Base-by-base conservation (phyloP, 2,888 invertebrate genomes). In the Apotomis capreana region DNA sequence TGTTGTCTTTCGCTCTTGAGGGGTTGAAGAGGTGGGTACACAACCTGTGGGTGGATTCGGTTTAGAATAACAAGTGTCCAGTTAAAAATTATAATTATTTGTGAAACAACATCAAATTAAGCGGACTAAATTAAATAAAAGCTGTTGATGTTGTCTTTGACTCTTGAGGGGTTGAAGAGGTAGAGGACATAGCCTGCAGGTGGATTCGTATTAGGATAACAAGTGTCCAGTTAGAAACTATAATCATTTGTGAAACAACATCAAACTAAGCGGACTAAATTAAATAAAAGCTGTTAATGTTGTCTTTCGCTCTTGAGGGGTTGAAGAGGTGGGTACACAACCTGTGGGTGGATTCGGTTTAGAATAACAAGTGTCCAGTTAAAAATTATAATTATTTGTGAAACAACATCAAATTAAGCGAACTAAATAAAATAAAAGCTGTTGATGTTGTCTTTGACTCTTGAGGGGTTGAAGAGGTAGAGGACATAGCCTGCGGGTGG, bases 141-240 rank as follows among this genome's bases (percentile, higher is more conserved):
- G 80, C 95, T 95, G 86, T 96, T 96, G 40, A 97, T 92, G 78
- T 94, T 94, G 76, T 95, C 90, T 3, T 88, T 88, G 77, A 90
- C 91, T 61, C 87, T 83, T 15, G 81, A 83, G 3, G 89, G 94
- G 83, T 96, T 95, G 89, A 94, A 95, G 10, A 92, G 92, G 83
- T 95, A 95, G 62, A 86, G 89, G 13, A 85, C 83, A 71, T 87
- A 85, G 49, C 83, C 92, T 91, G 77, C 6, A 3, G 40, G 6
- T 40, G 40, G 40, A 40, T 40, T 40, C 26, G 26, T 26, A 2
- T 26, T 26, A 26, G 26, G 2, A 26, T 26, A 26, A 2, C 26
- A 26, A 26, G 26, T 26, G 26, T 26, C 26, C 26, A 26, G 26
- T 26, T 26, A 5, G 40, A 40, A 5, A 40, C 5, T 6, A 40